A percentile compares a stretch with the other conserved stretches of the same genome.
These are phyloP conservation scores for Cremastinae sp. DNA, from an alignment of 2,888 invertebrate species.

Conservation along the genomic window DNA sequence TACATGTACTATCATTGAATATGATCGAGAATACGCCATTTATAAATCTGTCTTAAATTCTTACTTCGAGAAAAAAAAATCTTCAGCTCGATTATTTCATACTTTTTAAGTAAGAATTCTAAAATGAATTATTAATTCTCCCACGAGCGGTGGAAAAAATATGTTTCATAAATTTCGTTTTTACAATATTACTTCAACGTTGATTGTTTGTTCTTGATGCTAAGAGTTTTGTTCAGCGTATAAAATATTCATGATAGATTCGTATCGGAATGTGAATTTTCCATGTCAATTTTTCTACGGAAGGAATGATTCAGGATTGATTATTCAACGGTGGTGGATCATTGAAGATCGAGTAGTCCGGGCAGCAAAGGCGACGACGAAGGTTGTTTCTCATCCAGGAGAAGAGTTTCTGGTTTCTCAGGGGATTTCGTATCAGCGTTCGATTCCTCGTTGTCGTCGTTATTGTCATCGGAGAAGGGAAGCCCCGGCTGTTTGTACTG, in stretches of 20 bases:
- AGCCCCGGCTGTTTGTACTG: slow-evolving; percentile 88
- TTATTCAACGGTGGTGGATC: slow-evolving; percentile 26
- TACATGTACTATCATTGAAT: slow-evolving; percentile 39
- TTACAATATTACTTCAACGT: background rate
- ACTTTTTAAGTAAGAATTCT: too few relatives aligned
- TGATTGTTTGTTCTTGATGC: background rate
- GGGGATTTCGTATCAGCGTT: slow-evolving; percentile 58
- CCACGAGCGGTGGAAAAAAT: background rate
- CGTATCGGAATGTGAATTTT: too few relatives aligned
- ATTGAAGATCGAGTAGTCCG: slow-evolving; percentile 59
- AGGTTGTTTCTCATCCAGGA: slow-evolving; percentile 66
- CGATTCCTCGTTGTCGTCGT: slow-evolving; percentile 68
- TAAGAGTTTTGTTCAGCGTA: slow-evolving; percentile 19
- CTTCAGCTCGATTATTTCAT: too few relatives aligned
- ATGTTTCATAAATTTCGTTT: slow-evolving; percentile 10
- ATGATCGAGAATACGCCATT: background rate
- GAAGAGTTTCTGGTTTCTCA: slow-evolving; percentile 64
- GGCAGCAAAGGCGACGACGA: slow-evolving; percentile 58
- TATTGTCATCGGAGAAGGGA: slow-evolving; percentile 65
- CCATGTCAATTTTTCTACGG: slow-evolving; percentile 17
- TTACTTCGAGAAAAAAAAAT: too few relatives aligned
- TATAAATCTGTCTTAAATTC: background rate
- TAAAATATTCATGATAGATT: slow-evolving; percentile 39
- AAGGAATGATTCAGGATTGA: background rate
- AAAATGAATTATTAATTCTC: too few relatives aligned